Percentiles rank a stretch among this genome's conserved stretches.
phyloP scores from a whole-genome alignment of 1,140 invertebrate genomes.

The Chymomyza costata region DNA sequence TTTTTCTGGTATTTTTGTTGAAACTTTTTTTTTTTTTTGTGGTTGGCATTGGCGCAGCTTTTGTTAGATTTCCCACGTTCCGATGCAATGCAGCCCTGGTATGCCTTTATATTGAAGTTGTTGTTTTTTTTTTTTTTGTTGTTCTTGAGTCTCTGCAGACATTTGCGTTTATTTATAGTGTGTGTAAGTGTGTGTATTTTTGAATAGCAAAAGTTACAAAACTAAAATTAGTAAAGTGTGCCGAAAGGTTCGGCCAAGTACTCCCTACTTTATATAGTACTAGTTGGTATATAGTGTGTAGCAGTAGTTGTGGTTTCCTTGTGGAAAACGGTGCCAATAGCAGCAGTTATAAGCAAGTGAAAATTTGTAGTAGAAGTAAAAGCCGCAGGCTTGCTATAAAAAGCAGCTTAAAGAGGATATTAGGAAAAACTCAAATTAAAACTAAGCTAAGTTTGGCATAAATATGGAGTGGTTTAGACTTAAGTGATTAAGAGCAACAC shows the following conservation, averaged over 20 bases:
- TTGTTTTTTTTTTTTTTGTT: constrained; percentile 19
- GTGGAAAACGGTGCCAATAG: constrained; percentile 54
- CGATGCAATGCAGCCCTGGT: constrained; percentile 25
- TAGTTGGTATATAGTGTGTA: background rate
- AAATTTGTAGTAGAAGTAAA: too few species aligned
- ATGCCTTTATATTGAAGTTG: too few species aligned
- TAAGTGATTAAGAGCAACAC: too few species aligned
- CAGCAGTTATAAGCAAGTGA: constrained; percentile 51
- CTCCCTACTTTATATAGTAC: too few species aligned
- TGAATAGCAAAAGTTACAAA: constrained; percentile 48
- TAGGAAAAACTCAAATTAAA: too few species aligned
- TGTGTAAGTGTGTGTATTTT: too few species aligned
- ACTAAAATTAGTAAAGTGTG: constrained; percentile 46
- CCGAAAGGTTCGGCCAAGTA: too few species aligned
- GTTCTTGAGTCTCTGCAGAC: constrained; percentile 40
- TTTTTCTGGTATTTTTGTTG: too few species aligned
- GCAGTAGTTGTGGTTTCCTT: constrained; percentile 23
- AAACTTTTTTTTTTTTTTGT: constrained; percentile 25
- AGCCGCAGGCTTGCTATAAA: too few species aligned
- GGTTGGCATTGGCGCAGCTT: constrained; percentile 45
- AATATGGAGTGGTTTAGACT: too few species aligned
- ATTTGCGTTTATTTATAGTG: constrained; percentile 55
- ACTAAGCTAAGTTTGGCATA: too few species aligned
- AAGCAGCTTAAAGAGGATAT: too few species aligned
- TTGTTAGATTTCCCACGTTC: constrained; percentile 66